Percentiles rank a stretch among this genome's conserved stretches.
Conservation (phyloP, 2,888 invertebrate genomes). For the Ectemnius continuus region DNA sequence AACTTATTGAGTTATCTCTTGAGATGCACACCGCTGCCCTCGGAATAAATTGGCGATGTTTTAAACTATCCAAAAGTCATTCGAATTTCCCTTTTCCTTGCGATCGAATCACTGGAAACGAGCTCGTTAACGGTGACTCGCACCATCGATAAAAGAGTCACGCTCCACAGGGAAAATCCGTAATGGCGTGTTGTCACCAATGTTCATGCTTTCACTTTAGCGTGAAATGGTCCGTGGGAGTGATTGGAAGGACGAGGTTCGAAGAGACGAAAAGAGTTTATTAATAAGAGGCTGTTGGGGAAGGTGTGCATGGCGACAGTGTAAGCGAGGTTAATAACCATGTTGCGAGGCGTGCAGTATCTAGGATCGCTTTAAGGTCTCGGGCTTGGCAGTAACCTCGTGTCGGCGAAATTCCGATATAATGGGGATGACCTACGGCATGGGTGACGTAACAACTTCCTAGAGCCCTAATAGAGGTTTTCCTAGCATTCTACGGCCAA, state of each 20-base stretch:
- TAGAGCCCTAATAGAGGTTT: constrained; percentile 65
- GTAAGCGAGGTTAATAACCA: constrained; percentile 71
- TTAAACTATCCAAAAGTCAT: too few relatives aligned
- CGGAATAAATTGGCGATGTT: too few relatives aligned
- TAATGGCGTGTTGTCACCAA: constrained; percentile 19
- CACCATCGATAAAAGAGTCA: constrained; percentile 1
- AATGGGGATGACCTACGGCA: constrained; percentile 75
- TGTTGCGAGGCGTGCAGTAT: constrained; percentile 58
- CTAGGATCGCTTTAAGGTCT: constrained; percentile 56
- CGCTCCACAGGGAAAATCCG: constrained; percentile 20
- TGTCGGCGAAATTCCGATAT: constrained; percentile 72
- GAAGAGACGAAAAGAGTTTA: constrained; percentile 28
- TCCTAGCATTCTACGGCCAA: constrained; percentile 19
- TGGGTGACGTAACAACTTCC: constrained; percentile 74
- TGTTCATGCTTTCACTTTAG: neutral
- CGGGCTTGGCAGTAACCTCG: constrained; percentile 55
- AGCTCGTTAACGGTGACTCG: too few relatives aligned
- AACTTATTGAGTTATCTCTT: too few relatives aligned
- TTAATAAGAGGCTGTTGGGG: constrained; percentile 53
- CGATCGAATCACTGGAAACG: too few relatives aligned
- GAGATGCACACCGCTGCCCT: too few relatives aligned
- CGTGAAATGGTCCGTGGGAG: neutral
- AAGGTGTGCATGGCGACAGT: constrained; percentile 56
- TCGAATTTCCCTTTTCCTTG: too few relatives aligned
- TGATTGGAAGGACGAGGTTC: constrained; percentile 16